phyloP scores from a whole-genome alignment of 2,888 invertebrate species.

The Strigamia crassipes region DNA sequence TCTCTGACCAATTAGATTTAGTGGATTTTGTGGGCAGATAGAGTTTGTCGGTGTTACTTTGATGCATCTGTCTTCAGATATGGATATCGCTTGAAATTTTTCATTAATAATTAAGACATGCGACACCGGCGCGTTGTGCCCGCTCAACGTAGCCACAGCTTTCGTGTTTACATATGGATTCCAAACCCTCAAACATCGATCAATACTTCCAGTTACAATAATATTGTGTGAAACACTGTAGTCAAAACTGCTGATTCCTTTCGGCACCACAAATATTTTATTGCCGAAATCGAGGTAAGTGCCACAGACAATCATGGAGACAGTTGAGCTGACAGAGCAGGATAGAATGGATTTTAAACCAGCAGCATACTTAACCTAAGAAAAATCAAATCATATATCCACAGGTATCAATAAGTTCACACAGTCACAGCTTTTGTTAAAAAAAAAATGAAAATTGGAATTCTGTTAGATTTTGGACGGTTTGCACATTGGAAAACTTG shows the following conservation, averaged over 20 bases:
- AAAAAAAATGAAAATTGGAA: no score
- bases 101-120: background rate
- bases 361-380: background rate
- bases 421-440: no score
- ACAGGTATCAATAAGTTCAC: no score
- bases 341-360: constrained; percentile 19
- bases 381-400: background rate
- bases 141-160: background rate
- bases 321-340: background rate
- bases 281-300: background rate
- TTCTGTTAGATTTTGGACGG: no score
- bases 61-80: constrained; percentile 38
- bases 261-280: background rate
- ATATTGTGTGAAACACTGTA: background rate
- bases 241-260: constrained; percentile 41
- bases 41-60: background rate
- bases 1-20: no score
- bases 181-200: constrained; percentile 30
- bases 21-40: no score
- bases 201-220: constrained; percentile 31
- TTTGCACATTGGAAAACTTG: no score
- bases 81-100: background rate
- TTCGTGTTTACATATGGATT: constrained; percentile 28
- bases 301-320: background rate
- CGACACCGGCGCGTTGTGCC: constrained; percentile 27